Evolutionary conservation across 2,797 vertebrate genomes (phyloP).

Genomic region (Ciconia nigra): DNA sequence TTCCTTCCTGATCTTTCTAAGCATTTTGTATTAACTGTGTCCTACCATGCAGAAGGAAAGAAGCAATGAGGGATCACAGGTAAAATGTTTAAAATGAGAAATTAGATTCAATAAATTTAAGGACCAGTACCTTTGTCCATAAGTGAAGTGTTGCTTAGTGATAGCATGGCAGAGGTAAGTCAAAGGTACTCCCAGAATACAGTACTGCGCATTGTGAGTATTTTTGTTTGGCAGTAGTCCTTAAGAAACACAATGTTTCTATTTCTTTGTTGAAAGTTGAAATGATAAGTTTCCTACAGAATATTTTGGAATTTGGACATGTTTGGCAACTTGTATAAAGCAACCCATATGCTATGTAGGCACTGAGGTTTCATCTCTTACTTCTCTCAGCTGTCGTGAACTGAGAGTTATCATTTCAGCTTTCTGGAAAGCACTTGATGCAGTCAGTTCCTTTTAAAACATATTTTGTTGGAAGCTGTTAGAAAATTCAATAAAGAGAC

Average conservation of each 20-base stretch:
- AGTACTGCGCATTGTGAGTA: too few species aligned
- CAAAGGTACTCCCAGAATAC: background rate
- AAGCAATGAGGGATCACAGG: background rate
- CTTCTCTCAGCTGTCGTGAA: background rate
- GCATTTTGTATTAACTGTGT: background rate
- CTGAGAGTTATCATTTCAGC: constrained; percentile 20
- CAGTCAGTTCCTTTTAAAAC: constrained; percentile 39
- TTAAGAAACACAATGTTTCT: background rate
- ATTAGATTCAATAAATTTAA: background rate
- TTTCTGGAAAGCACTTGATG: constrained; percentile 41
- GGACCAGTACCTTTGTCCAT: background rate
- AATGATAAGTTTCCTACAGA: background rate
- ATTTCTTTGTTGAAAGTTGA: background rate
- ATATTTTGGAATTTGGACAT: background rate
- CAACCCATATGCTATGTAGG: background rate
- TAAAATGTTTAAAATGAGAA: background rate
- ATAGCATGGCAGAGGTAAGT: background rate
- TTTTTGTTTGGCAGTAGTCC: background rate
- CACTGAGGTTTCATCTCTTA: background rate
- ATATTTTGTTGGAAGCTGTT: constrained; percentile 35
- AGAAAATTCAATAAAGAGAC: constrained; percentile 48
- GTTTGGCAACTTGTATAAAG: background rate
- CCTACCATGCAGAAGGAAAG: background rate
- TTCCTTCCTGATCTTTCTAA: background rate
- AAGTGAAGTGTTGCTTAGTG: background rate